Percentiles rank a stretch among this genome's conserved stretches.
phyloP scores from a whole-genome alignment of 2,797 vertebrate species.

The Oreonectes daqikongensis region DNA sequence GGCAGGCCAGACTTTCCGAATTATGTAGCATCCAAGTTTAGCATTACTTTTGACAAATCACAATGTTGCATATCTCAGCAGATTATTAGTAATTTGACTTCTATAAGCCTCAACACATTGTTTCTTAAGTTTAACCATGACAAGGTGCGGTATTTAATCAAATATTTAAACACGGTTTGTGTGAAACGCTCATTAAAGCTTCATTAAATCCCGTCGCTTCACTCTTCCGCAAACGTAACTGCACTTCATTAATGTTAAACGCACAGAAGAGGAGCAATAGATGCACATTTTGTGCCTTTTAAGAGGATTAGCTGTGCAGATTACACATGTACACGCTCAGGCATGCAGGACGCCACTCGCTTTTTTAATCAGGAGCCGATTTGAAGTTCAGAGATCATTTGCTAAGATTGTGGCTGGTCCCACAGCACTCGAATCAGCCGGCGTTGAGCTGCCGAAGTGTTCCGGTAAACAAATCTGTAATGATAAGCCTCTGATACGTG shows the following conservation, averaged over 20 bases:
- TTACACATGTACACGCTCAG: slow-evolving; percentile 16
- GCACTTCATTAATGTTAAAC: slow-evolving; percentile 18
- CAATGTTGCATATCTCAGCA: neutral
- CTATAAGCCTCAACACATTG: slow-evolving; percentile 16
- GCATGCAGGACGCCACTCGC: slow-evolving; percentile 22
- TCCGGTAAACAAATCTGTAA: slow-evolving; percentile 52
- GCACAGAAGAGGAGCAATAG: slow-evolving; percentile 13
- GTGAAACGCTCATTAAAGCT: slow-evolving; percentile 27
- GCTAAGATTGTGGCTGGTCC: slow-evolving; percentile 24
- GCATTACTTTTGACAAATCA: slow-evolving; percentile 25
- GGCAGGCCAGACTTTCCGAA: slow-evolving; percentile 26
- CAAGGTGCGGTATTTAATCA: slow-evolving; percentile 17
- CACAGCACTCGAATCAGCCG: slow-evolving; percentile 34
- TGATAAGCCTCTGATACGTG: slow-evolving; percentile 51
- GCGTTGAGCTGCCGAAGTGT: slow-evolving; percentile 39
- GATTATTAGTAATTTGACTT: slow-evolving; percentile 13
- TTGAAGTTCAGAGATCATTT: slow-evolving; percentile 43
- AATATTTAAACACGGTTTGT: slow-evolving; percentile 32
- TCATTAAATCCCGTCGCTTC: neutral
- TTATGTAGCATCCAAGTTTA: slow-evolving; percentile 24
- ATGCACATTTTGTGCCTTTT: slow-evolving; percentile 23
- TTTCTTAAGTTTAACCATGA: neutral
- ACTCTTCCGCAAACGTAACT: slow-evolving; percentile 1
- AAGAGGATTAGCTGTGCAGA: slow-evolving; percentile 39
- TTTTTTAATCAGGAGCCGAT: slow-evolving; percentile 40